phyloP scores from a whole-genome alignment of 2,888 invertebrate genomes.

The Magallana nippona region DNA sequence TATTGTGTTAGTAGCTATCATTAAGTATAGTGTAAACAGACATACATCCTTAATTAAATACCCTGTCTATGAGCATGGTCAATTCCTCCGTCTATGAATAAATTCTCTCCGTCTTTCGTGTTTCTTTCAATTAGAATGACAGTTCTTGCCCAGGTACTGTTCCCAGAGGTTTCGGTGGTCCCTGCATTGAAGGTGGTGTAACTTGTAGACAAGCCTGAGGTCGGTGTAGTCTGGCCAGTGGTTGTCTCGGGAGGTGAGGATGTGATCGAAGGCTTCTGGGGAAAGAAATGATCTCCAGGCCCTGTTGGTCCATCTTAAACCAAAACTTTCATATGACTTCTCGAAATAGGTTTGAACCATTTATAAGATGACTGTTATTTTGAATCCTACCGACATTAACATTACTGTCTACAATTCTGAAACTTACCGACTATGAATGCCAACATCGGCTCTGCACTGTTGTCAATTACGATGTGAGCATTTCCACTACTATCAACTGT shows the following conservation, averaged over 20 bases:
- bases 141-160: conserved; percentile 70
- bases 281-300: background rate
- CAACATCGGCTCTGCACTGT: conserved; percentile 69
- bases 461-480: conserved; percentile 68
- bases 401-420: too few relatives aligned
- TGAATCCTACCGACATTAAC: too few relatives aligned
- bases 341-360: background rate
- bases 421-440: conserved; percentile 72
- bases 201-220: background rate
- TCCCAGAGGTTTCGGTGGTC: background rate
- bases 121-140: conserved; percentile 77
- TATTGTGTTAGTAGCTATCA: too few relatives aligned
- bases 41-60: conserved; percentile 45
- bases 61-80: conserved; percentile 66
- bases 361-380: too few relatives aligned
- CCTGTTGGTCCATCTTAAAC: conserved; percentile 2
- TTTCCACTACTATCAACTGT: conserved; percentile 70
- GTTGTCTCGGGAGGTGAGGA: background rate
- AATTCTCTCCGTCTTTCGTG: conserved; percentile 79
- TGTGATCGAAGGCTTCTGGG: background rate
- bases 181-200: background rate
- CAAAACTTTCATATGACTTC: too few relatives aligned
- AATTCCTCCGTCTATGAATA: conserved; percentile 80
- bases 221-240: background rate
- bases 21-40: too few relatives aligned